Evolutionary conservation across 2,797 vertebrate genomes (phyloP).

Genomic region (Bovichtus variegatus): DNA sequence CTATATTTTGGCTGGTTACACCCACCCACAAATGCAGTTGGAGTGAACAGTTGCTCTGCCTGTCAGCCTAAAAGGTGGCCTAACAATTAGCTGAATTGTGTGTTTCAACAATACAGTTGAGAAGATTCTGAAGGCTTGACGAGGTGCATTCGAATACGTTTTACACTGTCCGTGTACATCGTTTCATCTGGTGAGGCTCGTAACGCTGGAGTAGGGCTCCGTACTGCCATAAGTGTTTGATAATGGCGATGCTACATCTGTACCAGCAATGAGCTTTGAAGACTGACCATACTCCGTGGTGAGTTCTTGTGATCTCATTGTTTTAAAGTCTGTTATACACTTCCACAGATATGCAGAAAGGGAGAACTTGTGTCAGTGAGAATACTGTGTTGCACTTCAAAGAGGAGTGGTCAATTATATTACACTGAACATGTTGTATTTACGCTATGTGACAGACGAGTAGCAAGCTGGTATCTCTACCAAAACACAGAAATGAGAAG

Average conservation of each 20-base stretch:
- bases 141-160: conserved; percentile 2
- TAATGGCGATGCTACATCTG: conserved; percentile 32
- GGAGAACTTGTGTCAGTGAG: neutral
- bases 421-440: neutral
- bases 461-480: neutral
- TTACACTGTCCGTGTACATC: neutral
- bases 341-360: neutral
- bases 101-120: neutral
- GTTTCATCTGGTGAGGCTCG: conserved; percentile 27
- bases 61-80: conserved; percentile 4
- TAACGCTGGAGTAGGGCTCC: conserved; percentile 22
- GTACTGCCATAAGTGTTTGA: conserved; percentile 16
- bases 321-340: conserved; percentile 1
- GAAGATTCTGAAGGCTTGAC: neutral
- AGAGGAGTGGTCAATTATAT: neutral
- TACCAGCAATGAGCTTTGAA: conserved; percentile 27
- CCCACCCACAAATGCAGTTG: conserved; percentile 21
- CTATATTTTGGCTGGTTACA: conserved; percentile 43
- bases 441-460: neutral
- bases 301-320: conserved; percentile 15
- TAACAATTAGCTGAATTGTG: neutral
- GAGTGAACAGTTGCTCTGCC: conserved; percentile 4
- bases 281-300: neutral
- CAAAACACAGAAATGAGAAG: neutral
- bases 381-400: neutral